Evolutionary conservation across 2,888 invertebrate species (phyloP).

Genomic region (Caenorhabditis sinica): DNA sequence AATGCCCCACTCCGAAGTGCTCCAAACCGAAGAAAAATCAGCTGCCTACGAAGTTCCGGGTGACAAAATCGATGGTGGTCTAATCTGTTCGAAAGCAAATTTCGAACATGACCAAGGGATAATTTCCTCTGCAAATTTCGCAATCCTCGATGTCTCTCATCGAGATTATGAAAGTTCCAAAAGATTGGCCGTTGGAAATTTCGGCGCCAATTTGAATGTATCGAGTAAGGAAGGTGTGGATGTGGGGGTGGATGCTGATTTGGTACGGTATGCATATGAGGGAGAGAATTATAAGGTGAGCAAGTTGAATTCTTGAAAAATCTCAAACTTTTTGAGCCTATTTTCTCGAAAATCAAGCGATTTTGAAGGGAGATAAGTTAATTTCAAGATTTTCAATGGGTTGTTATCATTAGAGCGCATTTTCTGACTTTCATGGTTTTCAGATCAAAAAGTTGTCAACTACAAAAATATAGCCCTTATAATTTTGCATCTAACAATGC

Average conservation of each 20-base stretch:
- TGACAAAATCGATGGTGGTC: constrained; percentile 17
- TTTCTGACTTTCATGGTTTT: neutral
- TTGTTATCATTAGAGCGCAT: constrained; percentile 1
- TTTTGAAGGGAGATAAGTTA: neutral
- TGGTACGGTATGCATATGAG: constrained; percentile 12
- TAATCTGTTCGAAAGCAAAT: neutral
- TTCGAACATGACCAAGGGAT: neutral
- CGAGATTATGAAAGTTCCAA: constrained; percentile 17
- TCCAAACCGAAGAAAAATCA: neutral
- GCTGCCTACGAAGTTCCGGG: constrained; percentile 1
- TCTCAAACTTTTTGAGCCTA: too few species aligned
- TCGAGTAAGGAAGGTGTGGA: neutral
- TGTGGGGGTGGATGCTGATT: constrained; percentile 11
- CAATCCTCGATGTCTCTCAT: constrained; percentile 18
- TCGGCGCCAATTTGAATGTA: constrained; percentile 21
- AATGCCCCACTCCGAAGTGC: constrained; percentile 16
- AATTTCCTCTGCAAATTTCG: constrained; percentile 12
- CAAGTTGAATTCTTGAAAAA: neutral
- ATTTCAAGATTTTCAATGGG: too few species aligned
- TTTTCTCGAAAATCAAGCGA: neutral
- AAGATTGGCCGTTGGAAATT: constrained; percentile 8
- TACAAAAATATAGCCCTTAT: neutral
- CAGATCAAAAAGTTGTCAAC: neutral
- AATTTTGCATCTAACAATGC: neutral
- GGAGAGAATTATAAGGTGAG: constrained; percentile 32